Evolutionary conservation across 2,113 vertebrate genomes (phyloP), one percentile per base, ranked within the genome.

Genomic region (Erythrolamprus reginae): DNA sequence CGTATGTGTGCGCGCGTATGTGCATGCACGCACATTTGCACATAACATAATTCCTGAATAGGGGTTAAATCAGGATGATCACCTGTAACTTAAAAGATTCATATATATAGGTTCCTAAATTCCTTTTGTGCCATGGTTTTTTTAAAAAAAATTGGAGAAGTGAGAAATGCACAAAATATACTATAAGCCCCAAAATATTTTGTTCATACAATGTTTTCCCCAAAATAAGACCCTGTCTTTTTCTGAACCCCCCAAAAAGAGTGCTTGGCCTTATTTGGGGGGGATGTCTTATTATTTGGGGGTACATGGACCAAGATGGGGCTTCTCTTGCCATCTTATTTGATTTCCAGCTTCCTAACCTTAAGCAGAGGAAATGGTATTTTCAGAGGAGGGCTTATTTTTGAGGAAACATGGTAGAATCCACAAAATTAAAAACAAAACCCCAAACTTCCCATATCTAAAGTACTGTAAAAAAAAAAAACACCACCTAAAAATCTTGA

Each of bases 1-100:
- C 5, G 4, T 21, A 2, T 8, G 0, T 77, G 33, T 38, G 17
- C 2, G 2, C 1, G 10, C 26, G 1, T 10, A 24, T 21, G 7
- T 55, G 53, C 6, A 56, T 12, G 58, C 56, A 56, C 2, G 24
- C 55, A 4, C 26, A 5, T 10, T 33, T 58, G 61, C 1, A 1
- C n/a, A 77, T 38, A 77, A 77, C 1, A 38, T 38, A 77, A 38
- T 38, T 38, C 33, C 33, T 77, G 70, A 38, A 77, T 1, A 77
- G 6, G 7, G 33, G 33, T 38, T 77, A 77, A 42, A 77, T 77
- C 17, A 21, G 33, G 33, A 1, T 77, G 33, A 77, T 33, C 5
- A 77, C 33, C n/a, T 38, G 33, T 38, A 77, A 42, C 33, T 77
- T 38, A 8, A 33, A 77, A 77, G 33, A 38, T 3, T 8, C 17